Conservation (phyloP, 1,140 invertebrate species). For the Pseudoatta argentina region DNA sequence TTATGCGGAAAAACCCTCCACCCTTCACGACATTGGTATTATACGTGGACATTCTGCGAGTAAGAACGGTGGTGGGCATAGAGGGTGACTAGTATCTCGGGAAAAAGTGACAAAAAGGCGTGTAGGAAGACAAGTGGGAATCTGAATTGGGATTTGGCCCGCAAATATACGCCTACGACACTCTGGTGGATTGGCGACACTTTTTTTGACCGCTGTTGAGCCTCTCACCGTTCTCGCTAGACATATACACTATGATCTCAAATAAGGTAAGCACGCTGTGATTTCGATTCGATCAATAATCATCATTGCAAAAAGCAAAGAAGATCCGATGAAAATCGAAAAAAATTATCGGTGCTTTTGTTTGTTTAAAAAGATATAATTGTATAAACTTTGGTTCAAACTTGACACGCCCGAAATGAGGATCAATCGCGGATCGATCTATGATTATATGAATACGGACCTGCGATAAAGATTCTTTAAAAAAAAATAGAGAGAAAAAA, state of each 20-base stretch:
- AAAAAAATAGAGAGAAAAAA: not conserved
- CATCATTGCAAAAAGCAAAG: too few relatives aligned
- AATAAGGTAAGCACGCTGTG: slow-evolving; percentile 35
- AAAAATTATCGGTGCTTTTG: not conserved
- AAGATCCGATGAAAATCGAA: not conserved
- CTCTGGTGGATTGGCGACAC: not conserved
- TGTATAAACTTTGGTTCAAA: too few relatives aligned
- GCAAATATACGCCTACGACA: not conserved
- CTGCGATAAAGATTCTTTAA: not conserved
- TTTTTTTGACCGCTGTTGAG: not conserved
- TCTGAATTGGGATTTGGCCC: slow-evolving; percentile 27
- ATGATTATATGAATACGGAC: too few relatives aligned
- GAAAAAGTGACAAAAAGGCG: slow-evolving; percentile 41
- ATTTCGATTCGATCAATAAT: slow-evolving; percentile 3
- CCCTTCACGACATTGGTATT: not conserved
- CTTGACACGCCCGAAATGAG: too few relatives aligned
- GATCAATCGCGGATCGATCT: too few relatives aligned
- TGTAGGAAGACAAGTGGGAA: slow-evolving; percentile 9
- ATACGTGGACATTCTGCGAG: slow-evolving; percentile 73
- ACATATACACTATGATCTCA: slow-evolving; percentile 48
- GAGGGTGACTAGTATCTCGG: not conserved
- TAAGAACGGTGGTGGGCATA: slow-evolving; percentile 77
- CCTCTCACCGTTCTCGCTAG: slow-evolving; percentile 31
- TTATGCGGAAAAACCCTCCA: not conserved
- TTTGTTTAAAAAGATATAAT: not conserved